Percentiles rank a stretch among this genome's conserved stretches.
Evolutionary conservation across 2,888 invertebrate genomes (phyloP).

Genomic region (Epirrhoe tristata): DNA sequence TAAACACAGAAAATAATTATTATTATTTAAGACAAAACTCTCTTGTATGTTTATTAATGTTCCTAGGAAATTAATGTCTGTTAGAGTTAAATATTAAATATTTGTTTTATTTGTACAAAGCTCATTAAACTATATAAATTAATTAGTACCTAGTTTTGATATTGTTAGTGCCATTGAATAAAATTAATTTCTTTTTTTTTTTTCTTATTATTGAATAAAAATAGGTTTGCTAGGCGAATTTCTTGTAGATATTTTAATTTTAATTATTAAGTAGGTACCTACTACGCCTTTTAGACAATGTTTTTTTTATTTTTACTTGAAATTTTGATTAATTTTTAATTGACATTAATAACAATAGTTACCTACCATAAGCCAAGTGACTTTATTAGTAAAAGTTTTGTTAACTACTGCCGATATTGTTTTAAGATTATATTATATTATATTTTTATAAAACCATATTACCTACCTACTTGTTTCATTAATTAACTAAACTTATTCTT

Average conservation of each 20-base stretch:
- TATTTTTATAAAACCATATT: neutral
- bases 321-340: neutral
- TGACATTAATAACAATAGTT: conserved; percentile 17
- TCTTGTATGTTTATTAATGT: neutral
- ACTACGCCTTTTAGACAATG: too few species aligned
- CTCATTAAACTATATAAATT: neutral
- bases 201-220: neutral
- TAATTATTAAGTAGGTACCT: neutral
- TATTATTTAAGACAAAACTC: too few species aligned
- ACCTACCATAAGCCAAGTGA: conserved; percentile 29
- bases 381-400: conserved; percentile 22
- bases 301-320: neutral
- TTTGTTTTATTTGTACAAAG: neutral
- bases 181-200: neutral
- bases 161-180: conserved; percentile 1
- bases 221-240: conserved; percentile 2
- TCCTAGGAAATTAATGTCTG: neutral
- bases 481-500: too few species aligned
- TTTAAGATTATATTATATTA: conserved; percentile 2
- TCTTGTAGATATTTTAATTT: neutral
- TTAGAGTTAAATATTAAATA: neutral
- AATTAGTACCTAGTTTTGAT: neutral
- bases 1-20: too few species aligned
- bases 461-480: too few species aligned
- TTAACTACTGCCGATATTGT: conserved; percentile 22